Evolutionary conservation across 2,888 invertebrate species (phyloP).

Genomic region (Drosophila atripex): DNA sequence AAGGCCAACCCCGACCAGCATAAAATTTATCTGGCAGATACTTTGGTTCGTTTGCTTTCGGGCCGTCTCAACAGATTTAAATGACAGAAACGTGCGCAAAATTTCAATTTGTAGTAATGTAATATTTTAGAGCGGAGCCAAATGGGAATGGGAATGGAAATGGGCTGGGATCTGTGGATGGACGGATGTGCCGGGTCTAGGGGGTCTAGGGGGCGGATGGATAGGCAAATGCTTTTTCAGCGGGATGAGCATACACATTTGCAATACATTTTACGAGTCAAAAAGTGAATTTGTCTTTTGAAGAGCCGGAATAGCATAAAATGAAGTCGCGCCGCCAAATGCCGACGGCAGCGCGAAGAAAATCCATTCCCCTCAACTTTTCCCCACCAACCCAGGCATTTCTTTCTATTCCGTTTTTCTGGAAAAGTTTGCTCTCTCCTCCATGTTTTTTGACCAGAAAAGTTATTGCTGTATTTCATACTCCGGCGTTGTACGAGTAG

Average conservation of each 20-base stretch:
- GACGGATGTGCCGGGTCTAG: neutral
- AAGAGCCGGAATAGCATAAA: constrained; percentile 22
- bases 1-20: constrained; percentile 9
- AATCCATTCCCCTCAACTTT: constrained; percentile 47
- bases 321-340: constrained; percentile 43
- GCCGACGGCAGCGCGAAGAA: constrained; percentile 27
- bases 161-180: constrained; percentile 7
- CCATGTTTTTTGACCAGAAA: constrained; percentile 32
- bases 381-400: constrained; percentile 1
- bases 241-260: constrained; percentile 52
- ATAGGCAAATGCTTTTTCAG: constrained; percentile 11
- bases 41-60: constrained; percentile 46
- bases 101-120: constrained; percentile 72
- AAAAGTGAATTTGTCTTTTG: constrained; percentile 58
- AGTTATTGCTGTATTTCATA: constrained; percentile 43
- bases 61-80: constrained; percentile 75
- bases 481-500: constrained; percentile 24
- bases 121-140: constrained; percentile 56
- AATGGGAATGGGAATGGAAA: constrained; percentile 20
- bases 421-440: constrained; percentile 15
- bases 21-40: constrained; percentile 62
- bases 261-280: constrained; percentile 71
- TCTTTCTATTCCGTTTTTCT: constrained; percentile 1
- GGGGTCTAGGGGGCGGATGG: neutral
- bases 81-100: constrained; percentile 76